Evolutionary conservation across 2,113 vertebrate genomes (phyloP), one percentile per base, ranked within the genome.

Genomic region (Melanerpes aurifrons): DNA sequence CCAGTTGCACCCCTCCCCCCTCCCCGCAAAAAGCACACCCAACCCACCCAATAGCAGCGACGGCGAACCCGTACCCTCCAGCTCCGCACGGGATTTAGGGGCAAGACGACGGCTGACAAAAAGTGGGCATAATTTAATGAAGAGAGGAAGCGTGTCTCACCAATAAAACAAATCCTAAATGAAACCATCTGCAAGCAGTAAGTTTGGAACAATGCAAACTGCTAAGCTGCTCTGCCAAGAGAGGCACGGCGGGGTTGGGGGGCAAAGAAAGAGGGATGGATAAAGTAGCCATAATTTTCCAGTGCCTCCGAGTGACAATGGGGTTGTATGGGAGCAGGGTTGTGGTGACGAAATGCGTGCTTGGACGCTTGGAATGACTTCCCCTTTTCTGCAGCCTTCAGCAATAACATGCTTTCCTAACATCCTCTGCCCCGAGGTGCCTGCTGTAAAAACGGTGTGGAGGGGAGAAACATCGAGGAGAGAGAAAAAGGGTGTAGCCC

Each of bases 111-210:
- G 64, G 73, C 63, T 79, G 84, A 73, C 63, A 92, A 93, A 82
- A 84, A 89, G 82, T 61, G 79, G 78, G 89, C 69, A 68, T 72
- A 32, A 77, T 93, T 92, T 91, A 91, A 85, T 96, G 76, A 93
- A 47, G 63, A 31, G 81, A 87, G 91, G 89, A 94, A 94, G 78
- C 78, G 2, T 70, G 93, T 92, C 93, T 93, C 89, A 86, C 82
- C 75, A 89, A 68, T 92, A 95, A 94, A 66, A 58, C 43, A 29
- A 77, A 66, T 91, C 45, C 79, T 87, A 81, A 91, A 85, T 88
- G 87, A 95, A 94, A 93, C 62, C 95, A 92, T 89, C 91, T 89
- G 92, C 75, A 12, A 40, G 62, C 45, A 15, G 64, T 77, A 88
- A 25, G 67, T 71, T 25, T 35, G 76, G 90, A 91, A 96, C 95